Percentiles rank a stretch among this genome's conserved stretches.
These are phyloP conservation scores for Spodoptera exigua DNA, from an alignment of 2,888 invertebrate genomes.

Conservation along the genomic window DNA sequence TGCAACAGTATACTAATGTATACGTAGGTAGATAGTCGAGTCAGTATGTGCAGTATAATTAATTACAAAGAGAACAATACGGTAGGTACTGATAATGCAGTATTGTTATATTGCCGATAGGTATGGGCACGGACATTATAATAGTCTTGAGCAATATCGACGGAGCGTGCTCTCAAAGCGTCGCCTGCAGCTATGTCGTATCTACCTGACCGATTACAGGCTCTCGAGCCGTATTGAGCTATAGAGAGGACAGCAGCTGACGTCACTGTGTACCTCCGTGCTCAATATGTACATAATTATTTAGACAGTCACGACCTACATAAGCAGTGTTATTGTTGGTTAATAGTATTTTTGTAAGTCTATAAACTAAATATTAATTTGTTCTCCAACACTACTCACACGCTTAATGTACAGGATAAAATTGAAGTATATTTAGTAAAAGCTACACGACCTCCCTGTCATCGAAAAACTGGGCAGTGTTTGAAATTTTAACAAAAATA, in stretches of 20 bases:
- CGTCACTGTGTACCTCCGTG: neutral
- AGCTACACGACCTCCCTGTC: neutral
- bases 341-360: too few relatives aligned
- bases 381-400: too few relatives aligned
- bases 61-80: conserved; percentile 16
- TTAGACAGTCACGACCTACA: too few relatives aligned
- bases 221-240: neutral
- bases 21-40: too few relatives aligned
- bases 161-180: conserved; percentile 26
- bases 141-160: conserved; percentile 7
- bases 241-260: neutral
- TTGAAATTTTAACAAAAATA: conserved; percentile 13
- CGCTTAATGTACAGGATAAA: too few relatives aligned
- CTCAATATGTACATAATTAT: too few relatives aligned
- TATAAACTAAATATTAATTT: too few relatives aligned
- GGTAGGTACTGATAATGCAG: neutral
- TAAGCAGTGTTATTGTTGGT: too few relatives aligned
- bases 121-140: too few relatives aligned
- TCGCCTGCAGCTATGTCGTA: conserved; percentile 11
- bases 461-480: neutral
- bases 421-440: neutral
- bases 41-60: conserved; percentile 7
- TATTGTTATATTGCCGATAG: neutral
- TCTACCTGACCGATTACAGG: conserved; percentile 16
- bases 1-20: neutral